Conservation (phyloP, 2,888 invertebrate genomes). For the Drosophila peninsularis region DNA sequence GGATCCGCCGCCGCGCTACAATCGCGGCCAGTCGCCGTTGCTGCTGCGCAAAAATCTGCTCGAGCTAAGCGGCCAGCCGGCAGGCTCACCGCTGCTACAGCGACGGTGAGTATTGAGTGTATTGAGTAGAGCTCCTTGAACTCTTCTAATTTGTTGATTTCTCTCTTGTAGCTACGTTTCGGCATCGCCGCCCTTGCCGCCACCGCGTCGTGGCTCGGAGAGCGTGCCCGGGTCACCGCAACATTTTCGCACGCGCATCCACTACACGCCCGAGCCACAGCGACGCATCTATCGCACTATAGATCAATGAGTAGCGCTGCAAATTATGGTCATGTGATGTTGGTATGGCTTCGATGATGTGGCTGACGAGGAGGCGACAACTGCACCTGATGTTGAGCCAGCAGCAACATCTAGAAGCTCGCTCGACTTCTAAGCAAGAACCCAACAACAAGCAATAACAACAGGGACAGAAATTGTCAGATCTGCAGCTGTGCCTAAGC, state of each 20-base stretch:
- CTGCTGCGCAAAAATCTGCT: slow-evolving; percentile 87
- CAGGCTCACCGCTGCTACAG: slow-evolving; percentile 86
- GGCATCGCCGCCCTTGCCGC: slow-evolving; percentile 85
- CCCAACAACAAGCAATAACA: slow-evolving; percentile 15
- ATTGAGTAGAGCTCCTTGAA: background rate
- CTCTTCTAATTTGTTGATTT: background rate
- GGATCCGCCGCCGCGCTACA: slow-evolving; percentile 87
- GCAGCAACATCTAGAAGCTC: slow-evolving; percentile 2
- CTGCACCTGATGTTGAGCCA: background rate
- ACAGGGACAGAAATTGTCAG: background rate
- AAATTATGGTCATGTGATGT: slow-evolving; percentile 85
- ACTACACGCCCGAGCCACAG: slow-evolving; percentile 87
- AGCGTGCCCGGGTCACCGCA: slow-evolving; percentile 90
- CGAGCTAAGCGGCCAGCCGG: slow-evolving; percentile 85
- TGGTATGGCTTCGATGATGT: slow-evolving; percentile 84
- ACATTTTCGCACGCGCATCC: slow-evolving; percentile 87
- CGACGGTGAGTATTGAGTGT: slow-evolving; percentile 85
- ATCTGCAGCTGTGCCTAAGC: background rate
- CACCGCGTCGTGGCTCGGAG: slow-evolving; percentile 87
- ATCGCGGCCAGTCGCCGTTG: slow-evolving; percentile 86
- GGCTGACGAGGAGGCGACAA: slow-evolving; percentile 11
- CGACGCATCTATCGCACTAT: slow-evolving; percentile 86
- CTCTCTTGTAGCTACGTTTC: slow-evolving; percentile 83
- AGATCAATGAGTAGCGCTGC: slow-evolving; percentile 85
- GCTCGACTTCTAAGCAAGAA: background rate